Evolutionary conservation across 2,888 invertebrate genomes (phyloP).

Genomic region (Hylaea fasciaria): DNA sequence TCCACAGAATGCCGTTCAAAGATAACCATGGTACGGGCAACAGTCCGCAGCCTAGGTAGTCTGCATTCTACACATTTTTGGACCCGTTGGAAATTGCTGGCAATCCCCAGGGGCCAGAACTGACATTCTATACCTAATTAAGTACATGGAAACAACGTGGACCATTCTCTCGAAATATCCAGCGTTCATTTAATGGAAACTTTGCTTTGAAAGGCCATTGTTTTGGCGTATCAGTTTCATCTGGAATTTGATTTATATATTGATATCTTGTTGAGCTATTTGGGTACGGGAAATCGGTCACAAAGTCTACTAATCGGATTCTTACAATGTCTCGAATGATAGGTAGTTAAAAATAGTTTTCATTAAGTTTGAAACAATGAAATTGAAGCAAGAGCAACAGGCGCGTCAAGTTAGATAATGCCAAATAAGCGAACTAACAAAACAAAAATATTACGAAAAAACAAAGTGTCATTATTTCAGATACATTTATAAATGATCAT

Average conservation of each 20-base stretch:
- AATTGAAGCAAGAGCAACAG: background rate
- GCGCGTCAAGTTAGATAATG: background rate
- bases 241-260: constrained; percentile 38
- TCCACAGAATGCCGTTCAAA: constrained; percentile 36
- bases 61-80: constrained; percentile 44
- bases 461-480: too few species aligned
- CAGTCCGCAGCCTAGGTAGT: constrained; percentile 31
- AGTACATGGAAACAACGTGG: constrained; percentile 37
- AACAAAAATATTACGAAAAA: too few species aligned
- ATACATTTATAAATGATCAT: too few species aligned
- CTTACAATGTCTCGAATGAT: background rate
- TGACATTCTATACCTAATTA: constrained; percentile 46
- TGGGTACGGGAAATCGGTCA: constrained; percentile 17
- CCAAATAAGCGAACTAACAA: background rate
- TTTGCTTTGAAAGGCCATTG: constrained; percentile 29
- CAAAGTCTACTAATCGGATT: background rate
- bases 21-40: constrained; percentile 40
- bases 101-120: constrained; percentile 36
- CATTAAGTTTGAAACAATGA: background rate
- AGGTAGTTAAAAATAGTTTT: background rate
- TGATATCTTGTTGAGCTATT: constrained; percentile 25
- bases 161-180: constrained; percentile 36
- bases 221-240: constrained; percentile 36
- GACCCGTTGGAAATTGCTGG: constrained; percentile 33
- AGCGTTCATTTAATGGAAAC: constrained; percentile 37